These are phyloP conservation scores for Takifugu ocellatus DNA, from an alignment of 2,797 vertebrate species.

Conservation along the genomic window DNA sequence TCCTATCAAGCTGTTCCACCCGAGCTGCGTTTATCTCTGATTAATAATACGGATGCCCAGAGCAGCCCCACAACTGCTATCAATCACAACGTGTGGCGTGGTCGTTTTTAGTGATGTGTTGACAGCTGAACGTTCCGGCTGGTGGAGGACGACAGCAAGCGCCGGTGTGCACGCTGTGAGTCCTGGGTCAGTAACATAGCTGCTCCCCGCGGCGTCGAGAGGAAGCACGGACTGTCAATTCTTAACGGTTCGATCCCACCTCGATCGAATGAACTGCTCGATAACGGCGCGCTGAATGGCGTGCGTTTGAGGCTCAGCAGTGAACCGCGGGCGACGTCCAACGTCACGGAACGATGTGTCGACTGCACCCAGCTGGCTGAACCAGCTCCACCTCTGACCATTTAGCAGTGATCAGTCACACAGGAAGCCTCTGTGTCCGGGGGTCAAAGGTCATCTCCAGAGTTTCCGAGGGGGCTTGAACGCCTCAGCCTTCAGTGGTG, in stretches of 20 bases:
- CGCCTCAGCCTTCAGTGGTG: slow-evolving; percentile 27
- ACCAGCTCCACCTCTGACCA: neutral
- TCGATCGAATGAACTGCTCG: too few relatives aligned
- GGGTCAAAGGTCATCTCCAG: neutral
- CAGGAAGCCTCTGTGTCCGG: neutral
- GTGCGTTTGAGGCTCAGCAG: too few relatives aligned
- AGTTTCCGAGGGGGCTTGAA: neutral
- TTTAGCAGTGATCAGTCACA: neutral
- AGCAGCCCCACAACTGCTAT: slow-evolving; percentile 6
- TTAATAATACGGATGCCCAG: slow-evolving; percentile 14
- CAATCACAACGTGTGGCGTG: neutral
- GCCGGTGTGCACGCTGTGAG: too few relatives aligned
- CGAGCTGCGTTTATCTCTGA: slow-evolving; percentile 42
- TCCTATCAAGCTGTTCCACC: slow-evolving; percentile 35
- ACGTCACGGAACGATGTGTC: too few relatives aligned
- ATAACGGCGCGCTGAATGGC: too few relatives aligned
- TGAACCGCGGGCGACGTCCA: too few relatives aligned
- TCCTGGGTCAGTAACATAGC: too few relatives aligned
- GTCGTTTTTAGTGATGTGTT: neutral
- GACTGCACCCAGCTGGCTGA: too few relatives aligned
- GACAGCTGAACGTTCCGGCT: neutral
- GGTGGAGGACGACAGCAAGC: neutral
- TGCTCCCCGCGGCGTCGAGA: too few relatives aligned
- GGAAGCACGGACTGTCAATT: too few relatives aligned
- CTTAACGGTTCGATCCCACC: too few relatives aligned